Evolutionary conservation across 1,140 invertebrate species (phyloP).

Genomic region (Acromyrmex heyeri): DNA sequence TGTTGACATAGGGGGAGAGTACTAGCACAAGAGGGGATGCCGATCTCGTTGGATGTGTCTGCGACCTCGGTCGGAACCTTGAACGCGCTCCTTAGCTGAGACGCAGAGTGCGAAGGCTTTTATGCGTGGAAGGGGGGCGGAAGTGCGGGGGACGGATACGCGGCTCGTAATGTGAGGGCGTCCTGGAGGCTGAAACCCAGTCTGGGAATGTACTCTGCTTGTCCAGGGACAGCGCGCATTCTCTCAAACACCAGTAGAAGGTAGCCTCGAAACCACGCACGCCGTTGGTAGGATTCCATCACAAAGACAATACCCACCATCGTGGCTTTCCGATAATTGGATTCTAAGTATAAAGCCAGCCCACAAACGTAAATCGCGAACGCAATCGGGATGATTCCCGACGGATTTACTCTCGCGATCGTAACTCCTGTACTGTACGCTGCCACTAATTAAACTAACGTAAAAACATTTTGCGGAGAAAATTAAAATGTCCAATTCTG

Average conservation of each 20-base stretch:
- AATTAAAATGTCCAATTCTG: background rate
- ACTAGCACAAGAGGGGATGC: conserved; percentile 60
- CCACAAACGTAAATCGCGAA: conserved; percentile 13
- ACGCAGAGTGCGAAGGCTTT: conserved; percentile 43
- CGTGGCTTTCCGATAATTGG: conserved; percentile 66
- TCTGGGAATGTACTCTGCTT: conserved; percentile 83
- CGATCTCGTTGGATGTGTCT: conserved; percentile 66
- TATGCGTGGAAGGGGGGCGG: conserved; percentile 53
- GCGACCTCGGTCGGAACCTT: conserved; percentile 84
- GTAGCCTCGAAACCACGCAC: conserved; percentile 53
- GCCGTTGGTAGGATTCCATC: conserved; percentile 65
- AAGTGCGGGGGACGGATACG: conserved; percentile 68
- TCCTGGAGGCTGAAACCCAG: conserved; percentile 82
- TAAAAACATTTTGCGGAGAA: background rate
- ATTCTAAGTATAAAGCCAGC: conserved; percentile 66
- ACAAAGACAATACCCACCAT: conserved; percentile 66
- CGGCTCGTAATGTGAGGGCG: conserved; percentile 77
- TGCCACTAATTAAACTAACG: background rate
- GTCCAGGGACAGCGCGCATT: conserved; percentile 79
- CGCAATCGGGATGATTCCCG: conserved; percentile 12
- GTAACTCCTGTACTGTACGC: background rate
- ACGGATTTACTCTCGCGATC: background rate
- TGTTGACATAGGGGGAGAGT: conserved; percentile 28
- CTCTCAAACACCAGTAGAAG: conserved; percentile 47
- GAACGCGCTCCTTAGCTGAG: conserved; percentile 80